Evolutionary conservation across 2,888 invertebrate species (phyloP).

Genomic region (Alentia gelatinosa): DNA sequence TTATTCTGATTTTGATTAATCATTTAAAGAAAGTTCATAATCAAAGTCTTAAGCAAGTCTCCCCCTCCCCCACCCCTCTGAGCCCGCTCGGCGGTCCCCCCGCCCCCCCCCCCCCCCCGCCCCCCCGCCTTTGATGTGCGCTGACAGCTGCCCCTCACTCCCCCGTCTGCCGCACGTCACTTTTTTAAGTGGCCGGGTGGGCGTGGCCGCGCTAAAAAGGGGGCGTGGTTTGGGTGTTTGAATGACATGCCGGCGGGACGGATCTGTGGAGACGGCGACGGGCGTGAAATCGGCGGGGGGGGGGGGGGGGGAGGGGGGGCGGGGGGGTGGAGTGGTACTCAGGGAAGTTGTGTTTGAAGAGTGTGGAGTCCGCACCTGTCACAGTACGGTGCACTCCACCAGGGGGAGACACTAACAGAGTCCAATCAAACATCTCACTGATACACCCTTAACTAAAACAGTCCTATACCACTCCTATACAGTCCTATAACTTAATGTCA

Average conservation of each 20-base stretch:
- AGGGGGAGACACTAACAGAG: no score
- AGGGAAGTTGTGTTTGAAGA: not conserved
- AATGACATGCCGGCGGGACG: not conserved
- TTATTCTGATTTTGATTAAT: no score
- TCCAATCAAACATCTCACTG: no score
- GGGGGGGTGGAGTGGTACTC: no score
- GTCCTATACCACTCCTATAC: no score
- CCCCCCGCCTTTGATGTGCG: not conserved
- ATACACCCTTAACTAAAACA: no score
- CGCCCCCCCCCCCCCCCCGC: not conserved
- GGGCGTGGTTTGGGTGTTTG: not conserved
- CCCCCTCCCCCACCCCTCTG: not conserved
- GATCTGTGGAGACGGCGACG: not conserved
- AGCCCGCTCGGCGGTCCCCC: no score
- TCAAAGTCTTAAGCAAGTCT: no score
- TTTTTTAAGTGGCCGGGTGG: slow-evolving; percentile 21
- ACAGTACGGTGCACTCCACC: not conserved
- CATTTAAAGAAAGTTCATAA: no score
- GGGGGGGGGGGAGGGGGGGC: not conserved
- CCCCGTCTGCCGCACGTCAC: not conserved
- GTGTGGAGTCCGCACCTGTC: not conserved
- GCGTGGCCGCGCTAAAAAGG: not conserved
- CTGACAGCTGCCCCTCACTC: not conserved
- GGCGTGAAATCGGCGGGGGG: slow-evolving; percentile 6
- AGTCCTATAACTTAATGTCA: no score